These are phyloP conservation scores for Nanger granti DNA, from an alignment of 2,113 vertebrate genomes.

Conservation along the genomic window DNA sequence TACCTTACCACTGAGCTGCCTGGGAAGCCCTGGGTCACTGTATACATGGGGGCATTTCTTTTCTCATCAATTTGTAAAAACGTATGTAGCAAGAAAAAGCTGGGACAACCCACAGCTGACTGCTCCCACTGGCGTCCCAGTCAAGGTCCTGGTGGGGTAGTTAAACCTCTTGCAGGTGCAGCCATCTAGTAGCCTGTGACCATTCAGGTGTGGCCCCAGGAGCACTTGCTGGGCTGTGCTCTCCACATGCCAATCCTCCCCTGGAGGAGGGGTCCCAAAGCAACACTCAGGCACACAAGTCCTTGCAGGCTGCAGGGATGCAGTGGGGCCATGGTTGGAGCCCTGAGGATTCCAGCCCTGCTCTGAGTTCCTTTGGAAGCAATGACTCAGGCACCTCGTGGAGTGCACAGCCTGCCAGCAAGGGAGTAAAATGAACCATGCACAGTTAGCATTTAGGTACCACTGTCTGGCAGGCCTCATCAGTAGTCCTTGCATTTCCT, in stretches of 20 bases:
- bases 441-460: neutral
- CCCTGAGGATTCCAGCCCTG: rapidly evolving
- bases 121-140: neutral
- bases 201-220: neutral
- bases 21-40: too few species aligned
- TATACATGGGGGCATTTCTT: too few species aligned
- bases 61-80: neutral
- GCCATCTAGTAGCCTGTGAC: neutral
- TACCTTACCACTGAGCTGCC: too few species aligned
- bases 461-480: neutral
- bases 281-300: neutral
- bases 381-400: neutral
- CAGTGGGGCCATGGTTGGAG: neutral
- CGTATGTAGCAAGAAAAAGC: neutral
- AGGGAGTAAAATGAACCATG: neutral
- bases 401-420: neutral
- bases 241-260: neutral
- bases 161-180: neutral
- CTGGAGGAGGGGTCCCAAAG: neutral
- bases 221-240: neutral
- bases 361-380: neutral
- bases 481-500: neutral
- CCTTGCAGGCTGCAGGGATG: neutral
- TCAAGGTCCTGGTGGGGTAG: neutral
- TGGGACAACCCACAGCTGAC: neutral